These are phyloP conservation scores for Trichogramma evanescens DNA, from an alignment of 2,888 invertebrate species.

Conservation along the genomic window DNA sequence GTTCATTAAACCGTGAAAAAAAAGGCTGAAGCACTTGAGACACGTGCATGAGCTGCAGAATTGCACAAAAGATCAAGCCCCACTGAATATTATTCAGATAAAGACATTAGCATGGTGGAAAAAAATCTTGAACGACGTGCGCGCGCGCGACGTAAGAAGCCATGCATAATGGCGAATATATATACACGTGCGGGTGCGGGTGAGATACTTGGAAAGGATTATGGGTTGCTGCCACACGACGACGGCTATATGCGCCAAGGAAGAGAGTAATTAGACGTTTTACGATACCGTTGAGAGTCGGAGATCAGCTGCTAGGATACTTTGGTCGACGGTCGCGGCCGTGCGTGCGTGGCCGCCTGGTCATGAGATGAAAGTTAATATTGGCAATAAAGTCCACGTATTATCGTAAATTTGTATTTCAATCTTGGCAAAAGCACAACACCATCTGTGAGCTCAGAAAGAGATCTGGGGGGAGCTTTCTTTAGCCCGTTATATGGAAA, in stretches of 20 bases:
- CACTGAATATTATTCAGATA: conserved; percentile 22
- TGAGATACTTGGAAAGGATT: no score
- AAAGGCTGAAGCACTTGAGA: no score
- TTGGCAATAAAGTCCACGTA: conserved; percentile 15
- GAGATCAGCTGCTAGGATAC: no score
- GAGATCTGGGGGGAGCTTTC: no score
- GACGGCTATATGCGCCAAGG: not conserved
- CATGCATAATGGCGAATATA: no score
- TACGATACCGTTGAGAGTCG: conserved; percentile 10
- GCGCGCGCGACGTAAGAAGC: no score
- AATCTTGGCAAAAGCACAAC: conserved; percentile 4
- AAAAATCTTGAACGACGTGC: conserved; percentile 14
- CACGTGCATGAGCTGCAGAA: not conserved
- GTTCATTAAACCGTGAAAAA: no score
- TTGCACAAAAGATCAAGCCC: conserved; percentile 6
- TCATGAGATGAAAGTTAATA: conserved; percentile 16
- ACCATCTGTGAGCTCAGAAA: no score
- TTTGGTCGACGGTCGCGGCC: not conserved
- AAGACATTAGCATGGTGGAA: conserved; percentile 9
- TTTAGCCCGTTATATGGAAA: no score
- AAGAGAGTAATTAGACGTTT: conserved; percentile 21
- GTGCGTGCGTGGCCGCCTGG: not conserved
- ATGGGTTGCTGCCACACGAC: not conserved
- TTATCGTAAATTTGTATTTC: conserved; percentile 21
- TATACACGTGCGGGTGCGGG: no score